These are phyloP conservation scores for Colius striatus DNA, from an alignment of 2,113 vertebrate genomes.

Conservation along the genomic window DNA sequence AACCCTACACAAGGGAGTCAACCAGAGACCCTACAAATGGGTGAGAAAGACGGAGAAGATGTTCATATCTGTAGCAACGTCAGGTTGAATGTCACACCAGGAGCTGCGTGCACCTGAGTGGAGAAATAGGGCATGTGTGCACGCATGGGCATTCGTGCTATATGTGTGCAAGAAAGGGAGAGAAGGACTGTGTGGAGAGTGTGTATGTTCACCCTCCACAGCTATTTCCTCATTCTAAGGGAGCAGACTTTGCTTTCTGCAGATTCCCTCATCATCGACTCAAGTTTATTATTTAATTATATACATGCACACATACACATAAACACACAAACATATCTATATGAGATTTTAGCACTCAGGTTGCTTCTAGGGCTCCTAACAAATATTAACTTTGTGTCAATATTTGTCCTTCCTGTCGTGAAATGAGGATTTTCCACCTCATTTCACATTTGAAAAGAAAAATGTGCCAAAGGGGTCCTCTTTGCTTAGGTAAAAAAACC, in stretches of 20 bases:
- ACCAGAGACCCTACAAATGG: fast-evolving
- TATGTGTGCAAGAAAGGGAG: not conserved
- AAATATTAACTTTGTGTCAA: constrained; percentile 84
- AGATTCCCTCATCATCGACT: not conserved
- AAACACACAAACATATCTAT: not conserved
- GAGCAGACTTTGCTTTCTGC: not conserved
- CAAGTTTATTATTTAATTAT: constrained; percentile 50
- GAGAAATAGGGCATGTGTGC: fast-evolving
- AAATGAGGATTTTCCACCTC: constrained; percentile 88
- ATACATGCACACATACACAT: not conserved
- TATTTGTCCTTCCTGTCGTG: constrained; percentile 84
- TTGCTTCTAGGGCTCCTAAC: constrained; percentile 76
- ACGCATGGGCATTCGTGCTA: fast-evolving
- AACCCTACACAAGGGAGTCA: not conserved
- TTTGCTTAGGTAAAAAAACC: constrained; percentile 61
- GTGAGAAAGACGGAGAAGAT: not conserved
- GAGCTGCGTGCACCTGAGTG: not conserved
- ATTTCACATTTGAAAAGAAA: constrained; percentile 84
- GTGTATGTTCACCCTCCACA: not conserved
- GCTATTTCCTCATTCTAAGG: not conserved
- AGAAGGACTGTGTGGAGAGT: fast-evolving
- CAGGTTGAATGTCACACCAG: fast-evolving
- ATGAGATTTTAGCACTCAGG: constrained; percentile 46
- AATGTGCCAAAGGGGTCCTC: constrained; percentile 73
- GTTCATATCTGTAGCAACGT: not conserved